Percentiles rank a stretch among this genome's conserved stretches.
Evolutionary conservation across 2,888 invertebrate species (phyloP).

Genomic region (Gymnosoma rotundatum): DNA sequence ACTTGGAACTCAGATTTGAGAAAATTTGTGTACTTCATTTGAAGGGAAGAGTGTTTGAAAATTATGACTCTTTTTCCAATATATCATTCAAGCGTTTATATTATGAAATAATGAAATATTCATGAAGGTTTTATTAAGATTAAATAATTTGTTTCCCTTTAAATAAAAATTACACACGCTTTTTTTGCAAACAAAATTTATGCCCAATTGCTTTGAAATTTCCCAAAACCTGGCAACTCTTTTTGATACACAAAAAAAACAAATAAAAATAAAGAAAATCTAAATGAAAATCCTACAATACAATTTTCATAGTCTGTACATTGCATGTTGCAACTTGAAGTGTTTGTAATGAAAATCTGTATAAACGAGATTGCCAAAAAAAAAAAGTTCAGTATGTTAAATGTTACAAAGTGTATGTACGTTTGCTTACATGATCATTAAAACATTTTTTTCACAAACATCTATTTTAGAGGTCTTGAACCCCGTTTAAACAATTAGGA

Average conservation of each 20-base stretch:
- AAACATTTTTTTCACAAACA: conserved; percentile 26
- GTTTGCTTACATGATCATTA: neutral
- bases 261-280: too few relatives aligned
- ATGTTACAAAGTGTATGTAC: conserved; percentile 19
- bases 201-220: neutral
- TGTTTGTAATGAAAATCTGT: conserved; percentile 46
- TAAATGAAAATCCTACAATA: conserved; percentile 14
- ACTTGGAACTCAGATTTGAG: too few relatives aligned
- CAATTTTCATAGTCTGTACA: neutral
- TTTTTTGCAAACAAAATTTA: neutral
- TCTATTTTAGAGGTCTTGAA: conserved; percentile 71
- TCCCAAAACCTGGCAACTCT: conserved; percentile 24
- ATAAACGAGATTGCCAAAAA: neutral
- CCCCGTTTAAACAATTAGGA: conserved; percentile 62
- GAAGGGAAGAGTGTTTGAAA: too few relatives aligned
- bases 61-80: too few relatives aligned
- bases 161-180: too few relatives aligned
- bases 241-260: neutral
- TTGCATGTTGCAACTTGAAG: conserved; percentile 52
- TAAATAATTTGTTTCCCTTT: too few relatives aligned
- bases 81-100: too few relatives aligned
- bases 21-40: too few relatives aligned
- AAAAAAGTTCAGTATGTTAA: conserved; percentile 55
- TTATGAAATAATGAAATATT: too few relatives aligned
- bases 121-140: too few relatives aligned